A percentile compares a stretch with the other conserved stretches of the same genome.
These are phyloP conservation scores for Drosophila simulans DNA, from an alignment of 1,140 invertebrate species.

Conservation along the genomic window DNA sequence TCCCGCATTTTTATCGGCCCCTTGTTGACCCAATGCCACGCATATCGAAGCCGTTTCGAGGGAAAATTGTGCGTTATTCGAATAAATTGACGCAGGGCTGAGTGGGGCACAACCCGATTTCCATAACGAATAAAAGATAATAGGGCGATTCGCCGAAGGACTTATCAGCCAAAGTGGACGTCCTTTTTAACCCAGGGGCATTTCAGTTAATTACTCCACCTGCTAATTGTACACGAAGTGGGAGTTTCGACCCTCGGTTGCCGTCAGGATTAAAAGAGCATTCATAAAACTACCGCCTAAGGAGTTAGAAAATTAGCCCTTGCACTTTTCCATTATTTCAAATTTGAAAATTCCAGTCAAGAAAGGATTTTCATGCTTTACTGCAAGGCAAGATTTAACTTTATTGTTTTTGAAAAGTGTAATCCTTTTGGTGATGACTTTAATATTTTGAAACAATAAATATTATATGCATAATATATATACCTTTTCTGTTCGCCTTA, in stretches of 20 bases:
- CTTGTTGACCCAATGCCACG: conserved; percentile 52
- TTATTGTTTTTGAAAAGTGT: too few species aligned
- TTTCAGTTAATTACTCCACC: conserved; percentile 67
- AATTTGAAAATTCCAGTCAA: too few species aligned
- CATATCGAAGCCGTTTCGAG: conserved; percentile 14
- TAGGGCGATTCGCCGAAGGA: conserved; percentile 5
- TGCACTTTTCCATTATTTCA: too few species aligned
- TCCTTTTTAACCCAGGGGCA: conserved; percentile 66
- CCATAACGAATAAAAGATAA: conserved; percentile 60
- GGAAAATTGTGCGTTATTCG: conserved; percentile 51
- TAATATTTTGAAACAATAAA: too few species aligned
- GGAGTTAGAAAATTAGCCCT: too few species aligned
- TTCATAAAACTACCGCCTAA: too few species aligned
- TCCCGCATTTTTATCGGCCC: conserved; percentile 3
- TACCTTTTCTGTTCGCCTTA: too few species aligned
- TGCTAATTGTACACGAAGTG: conserved; percentile 64
- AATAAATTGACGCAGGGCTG: conserved; percentile 20
- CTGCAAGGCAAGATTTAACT: too few species aligned
- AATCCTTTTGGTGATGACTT: too few species aligned
- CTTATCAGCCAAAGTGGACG: conserved; percentile 65
- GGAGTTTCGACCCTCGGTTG: background rate
- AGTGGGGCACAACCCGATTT: conserved; percentile 20
- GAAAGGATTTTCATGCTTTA: too few species aligned
- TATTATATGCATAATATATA: too few species aligned
- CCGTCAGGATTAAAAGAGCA: background rate